These are phyloP conservation scores for Chelon labrosus DNA, from an alignment of 2,797 vertebrate species.

Conservation along the genomic window DNA sequence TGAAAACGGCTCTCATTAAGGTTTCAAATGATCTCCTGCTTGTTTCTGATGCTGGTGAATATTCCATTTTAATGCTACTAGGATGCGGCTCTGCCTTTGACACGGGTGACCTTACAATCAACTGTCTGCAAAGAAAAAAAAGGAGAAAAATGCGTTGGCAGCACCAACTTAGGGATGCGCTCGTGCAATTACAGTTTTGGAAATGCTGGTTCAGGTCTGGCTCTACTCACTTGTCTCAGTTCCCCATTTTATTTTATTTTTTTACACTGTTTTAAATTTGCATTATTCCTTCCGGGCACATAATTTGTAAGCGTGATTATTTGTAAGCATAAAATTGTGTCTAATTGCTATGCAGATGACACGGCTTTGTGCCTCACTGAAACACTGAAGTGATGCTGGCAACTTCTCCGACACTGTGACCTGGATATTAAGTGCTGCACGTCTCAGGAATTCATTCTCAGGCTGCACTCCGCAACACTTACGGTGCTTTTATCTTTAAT, in stretches of 20 bases:
- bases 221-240: slow-evolving; percentile 11
- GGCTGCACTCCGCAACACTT: slow-evolving; percentile 16
- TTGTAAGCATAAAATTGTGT: slow-evolving; percentile 34
- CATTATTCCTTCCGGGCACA: slow-evolving; percentile 29
- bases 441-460: slow-evolving; percentile 8
- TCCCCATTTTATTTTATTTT: not conserved
- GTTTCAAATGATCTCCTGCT: slow-evolving; percentile 13
- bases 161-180: not conserved
- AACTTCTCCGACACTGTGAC: slow-evolving; percentile 9
- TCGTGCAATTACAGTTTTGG: slow-evolving; percentile 11
- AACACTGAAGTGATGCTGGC: slow-evolving; percentile 4
- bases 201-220: slow-evolving; percentile 13
- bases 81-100: slow-evolving; percentile 1
- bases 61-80: slow-evolving; percentile 1
- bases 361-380: slow-evolving; percentile 20
- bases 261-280: slow-evolving; percentile 38
- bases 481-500: slow-evolving; percentile 19
- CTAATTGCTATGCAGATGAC: slow-evolving; percentile 59
- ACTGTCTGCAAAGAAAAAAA: slow-evolving; percentile 5
- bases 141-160: slow-evolving; percentile 3
- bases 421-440: slow-evolving; percentile 18
- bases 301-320: slow-evolving; percentile 36
- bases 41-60: not conserved
- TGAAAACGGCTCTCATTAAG: slow-evolving; percentile 23
- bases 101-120: slow-evolving; percentile 20